Percentiles rank a stretch among this genome's conserved stretches.
Conservation (phyloP, 1,140 invertebrate species). For the Drosophila orena region DNA sequence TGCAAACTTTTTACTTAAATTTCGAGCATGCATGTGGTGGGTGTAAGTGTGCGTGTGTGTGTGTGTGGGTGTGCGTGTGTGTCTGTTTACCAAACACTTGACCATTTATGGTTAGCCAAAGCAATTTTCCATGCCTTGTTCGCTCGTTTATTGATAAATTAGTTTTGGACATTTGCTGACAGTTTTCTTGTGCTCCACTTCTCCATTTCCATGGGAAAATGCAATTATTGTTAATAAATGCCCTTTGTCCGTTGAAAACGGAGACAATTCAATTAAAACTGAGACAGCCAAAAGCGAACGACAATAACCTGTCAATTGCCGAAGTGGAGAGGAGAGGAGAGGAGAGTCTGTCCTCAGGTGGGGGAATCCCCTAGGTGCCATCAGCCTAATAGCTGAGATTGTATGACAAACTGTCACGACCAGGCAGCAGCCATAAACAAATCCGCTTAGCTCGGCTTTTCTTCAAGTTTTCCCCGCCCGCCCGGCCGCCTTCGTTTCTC, state of each 20-base stretch:
- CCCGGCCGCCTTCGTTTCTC: slow-evolving; percentile 2
- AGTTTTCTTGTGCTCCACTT: slow-evolving; percentile 47
- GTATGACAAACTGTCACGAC: slow-evolving; percentile 74
- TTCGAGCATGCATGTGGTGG: neutral
- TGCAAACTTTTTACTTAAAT: slow-evolving; percentile 74
- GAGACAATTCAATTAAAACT: slow-evolving; percentile 76
- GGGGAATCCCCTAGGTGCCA: slow-evolving; percentile 26
- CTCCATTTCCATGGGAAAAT: slow-evolving; percentile 50
- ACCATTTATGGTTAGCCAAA: slow-evolving; percentile 54
- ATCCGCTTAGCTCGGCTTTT: slow-evolving; percentile 80
- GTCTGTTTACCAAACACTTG: slow-evolving; percentile 55
- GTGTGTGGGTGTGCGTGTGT: slow-evolving; percentile 12
- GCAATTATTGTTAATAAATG: slow-evolving; percentile 82
- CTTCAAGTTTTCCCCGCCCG: slow-evolving; percentile 20
- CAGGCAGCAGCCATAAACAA: slow-evolving; percentile 65
- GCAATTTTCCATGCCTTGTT: slow-evolving; percentile 45
- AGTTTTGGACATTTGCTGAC: slow-evolving; percentile 78
- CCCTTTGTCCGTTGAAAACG: slow-evolving; percentile 44
- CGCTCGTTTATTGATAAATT: slow-evolving; percentile 76
- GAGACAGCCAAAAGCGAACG: slow-evolving; percentile 45
- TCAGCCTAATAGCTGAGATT: slow-evolving; percentile 55
- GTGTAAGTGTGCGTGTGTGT: slow-evolving; percentile 5
- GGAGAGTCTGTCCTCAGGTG: slow-evolving; percentile 1
- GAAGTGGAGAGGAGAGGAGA: neutral
- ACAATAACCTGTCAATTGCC: slow-evolving; percentile 67